A percentile compares a stretch with the other conserved stretches of the same genome.
Conservation (phyloP, 2,113 vertebrate species). For the Pandion haliaetus region DNA sequence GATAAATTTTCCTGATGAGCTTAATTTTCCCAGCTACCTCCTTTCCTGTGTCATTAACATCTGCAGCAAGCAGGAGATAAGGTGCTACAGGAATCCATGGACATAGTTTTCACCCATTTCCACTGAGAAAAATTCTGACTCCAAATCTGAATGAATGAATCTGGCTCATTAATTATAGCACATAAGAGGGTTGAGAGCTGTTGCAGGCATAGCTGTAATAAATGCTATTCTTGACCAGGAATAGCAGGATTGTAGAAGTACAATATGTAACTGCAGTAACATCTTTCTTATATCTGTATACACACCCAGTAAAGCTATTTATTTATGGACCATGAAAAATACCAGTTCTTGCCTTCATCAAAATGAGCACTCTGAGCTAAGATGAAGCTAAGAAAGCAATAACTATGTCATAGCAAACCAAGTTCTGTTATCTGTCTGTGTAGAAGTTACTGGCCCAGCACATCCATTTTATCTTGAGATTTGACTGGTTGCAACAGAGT, state of each 20-base stretch:
- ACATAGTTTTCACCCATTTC: neutral
- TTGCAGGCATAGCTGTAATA: neutral
- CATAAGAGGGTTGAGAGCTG: neutral
- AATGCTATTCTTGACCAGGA: neutral
- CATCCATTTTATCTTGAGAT: neutral
- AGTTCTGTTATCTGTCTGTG: neutral
- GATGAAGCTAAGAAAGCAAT: neutral
- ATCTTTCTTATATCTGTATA: neutral
- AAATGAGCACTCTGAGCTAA: neutral
- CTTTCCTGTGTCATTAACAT: neutral
- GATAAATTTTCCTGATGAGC: neutral
- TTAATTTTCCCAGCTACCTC: neutral
- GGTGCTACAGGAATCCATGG: neutral
- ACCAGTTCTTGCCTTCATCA: neutral
- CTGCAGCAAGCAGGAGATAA: neutral
- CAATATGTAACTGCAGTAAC: neutral
- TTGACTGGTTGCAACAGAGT: neutral
- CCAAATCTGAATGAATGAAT: neutral
- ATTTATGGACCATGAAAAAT: neutral
- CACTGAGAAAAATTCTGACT: neutral
- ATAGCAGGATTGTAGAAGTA: neutral
- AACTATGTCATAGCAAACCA: neutral
- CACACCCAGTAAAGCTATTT: rapidly evolving
- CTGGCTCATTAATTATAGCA: neutral
- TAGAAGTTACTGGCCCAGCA: neutral